These are phyloP conservation scores for Lymantria dispar DNA, from an alignment of 2,888 invertebrate genomes.

Conservation along the genomic window DNA sequence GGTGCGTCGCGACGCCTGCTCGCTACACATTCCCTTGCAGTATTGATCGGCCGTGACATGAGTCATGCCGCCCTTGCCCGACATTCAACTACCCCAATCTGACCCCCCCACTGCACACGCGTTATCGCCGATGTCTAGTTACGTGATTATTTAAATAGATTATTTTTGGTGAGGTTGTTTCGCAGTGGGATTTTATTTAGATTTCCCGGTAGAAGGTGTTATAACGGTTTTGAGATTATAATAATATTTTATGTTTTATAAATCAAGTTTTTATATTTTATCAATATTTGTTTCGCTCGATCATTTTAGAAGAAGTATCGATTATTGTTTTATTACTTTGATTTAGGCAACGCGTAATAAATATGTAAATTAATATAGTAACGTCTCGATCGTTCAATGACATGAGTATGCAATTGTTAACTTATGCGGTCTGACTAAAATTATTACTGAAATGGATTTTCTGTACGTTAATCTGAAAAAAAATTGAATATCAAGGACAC, in stretches of 20 bases:
- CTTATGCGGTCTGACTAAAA: no score
- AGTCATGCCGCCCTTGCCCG: constrained; percentile 81
- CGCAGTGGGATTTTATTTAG: constrained; percentile 11
- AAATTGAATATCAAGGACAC: no score
- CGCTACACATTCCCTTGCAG: constrained; percentile 70
- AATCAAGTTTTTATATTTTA: no score
- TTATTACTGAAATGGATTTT: no score
- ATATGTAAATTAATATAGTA: no score
- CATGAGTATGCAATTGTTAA: no score
- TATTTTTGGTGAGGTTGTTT: constrained; percentile 11
- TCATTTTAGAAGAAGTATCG: no score
- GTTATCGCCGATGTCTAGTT: constrained; percentile 42
- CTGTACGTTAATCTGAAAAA: no score
- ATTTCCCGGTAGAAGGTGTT: constrained; percentile 7
- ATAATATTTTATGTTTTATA: neutral
- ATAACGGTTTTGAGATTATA: neutral
- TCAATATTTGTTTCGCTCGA: no score
- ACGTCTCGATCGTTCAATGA: no score
- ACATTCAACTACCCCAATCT: constrained; percentile 70
- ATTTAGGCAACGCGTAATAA: no score
- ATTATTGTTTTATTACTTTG: no score
- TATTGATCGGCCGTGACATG: constrained; percentile 80
- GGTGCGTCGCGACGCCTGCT: constrained; percentile 24
- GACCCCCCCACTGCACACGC: constrained; percentile 40
- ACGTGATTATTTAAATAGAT: constrained; percentile 21